Percentiles rank a stretch among this genome's conserved stretches.
These are phyloP conservation scores for Punctoribates punctum DNA, from an alignment of 2,888 invertebrate species.

Conservation along the genomic window DNA sequence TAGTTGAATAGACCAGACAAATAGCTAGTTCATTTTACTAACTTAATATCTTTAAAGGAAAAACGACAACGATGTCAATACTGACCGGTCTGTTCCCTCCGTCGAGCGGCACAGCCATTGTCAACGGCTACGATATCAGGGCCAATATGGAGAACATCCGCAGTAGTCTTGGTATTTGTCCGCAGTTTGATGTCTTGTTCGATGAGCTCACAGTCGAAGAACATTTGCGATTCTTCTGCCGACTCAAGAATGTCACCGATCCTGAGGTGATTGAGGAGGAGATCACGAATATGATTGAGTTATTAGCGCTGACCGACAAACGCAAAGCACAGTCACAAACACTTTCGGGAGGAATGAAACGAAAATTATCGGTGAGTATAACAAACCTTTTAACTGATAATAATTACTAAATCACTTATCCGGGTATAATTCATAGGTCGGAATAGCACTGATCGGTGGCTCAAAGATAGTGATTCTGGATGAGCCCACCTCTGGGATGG, in stretches of 20 bases:
- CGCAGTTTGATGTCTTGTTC: conserved; percentile 74
- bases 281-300: conserved; percentile 58
- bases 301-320: conserved; percentile 67
- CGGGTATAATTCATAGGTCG: too few relatives aligned
- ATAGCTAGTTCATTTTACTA: too few relatives aligned
- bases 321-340: conserved; percentile 59
- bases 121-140: conserved; percentile 69
- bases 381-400: too few relatives aligned
- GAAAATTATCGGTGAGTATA: conserved; percentile 68
- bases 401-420: too few relatives aligned
- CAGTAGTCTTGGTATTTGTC: conserved; percentile 60
- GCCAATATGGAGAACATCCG: conserved; percentile 65
- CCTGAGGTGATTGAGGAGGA: neutral
- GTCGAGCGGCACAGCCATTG: conserved; percentile 66
- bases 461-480: conserved; percentile 62
- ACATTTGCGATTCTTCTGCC: conserved; percentile 75
- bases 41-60: conserved; percentile 70
- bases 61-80: conserved; percentile 71
- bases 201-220: conserved; percentile 75
- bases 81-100: conserved; percentile 62
- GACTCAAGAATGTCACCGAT: conserved; percentile 64
- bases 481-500: conserved; percentile 60
- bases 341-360: conserved; percentile 73
- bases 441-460: conserved; percentile 70
- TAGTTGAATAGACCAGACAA: conserved; percentile 51